These are phyloP conservation scores for Vulpes lagopus DNA, from an alignment of 2,113 vertebrate species.

Conservation along the genomic window DNA sequence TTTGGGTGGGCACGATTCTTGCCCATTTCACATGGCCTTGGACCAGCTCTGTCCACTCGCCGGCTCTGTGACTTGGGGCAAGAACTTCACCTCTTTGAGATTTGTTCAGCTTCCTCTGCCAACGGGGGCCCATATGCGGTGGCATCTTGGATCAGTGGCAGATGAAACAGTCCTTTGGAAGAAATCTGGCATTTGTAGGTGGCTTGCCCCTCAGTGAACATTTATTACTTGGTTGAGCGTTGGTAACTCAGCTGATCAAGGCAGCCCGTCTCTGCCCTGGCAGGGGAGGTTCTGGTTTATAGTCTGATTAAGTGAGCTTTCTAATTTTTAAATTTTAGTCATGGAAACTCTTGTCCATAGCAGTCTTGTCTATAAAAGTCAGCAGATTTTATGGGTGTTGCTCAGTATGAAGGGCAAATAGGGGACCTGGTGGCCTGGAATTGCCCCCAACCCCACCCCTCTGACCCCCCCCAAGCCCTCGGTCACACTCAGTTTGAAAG, in stretches of 20 bases:
- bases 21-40: background rate
- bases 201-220: background rate
- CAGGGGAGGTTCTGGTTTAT: background rate
- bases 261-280: too few species aligned
- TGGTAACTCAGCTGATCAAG: too few species aligned
- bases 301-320: background rate
- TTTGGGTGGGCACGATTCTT: background rate
- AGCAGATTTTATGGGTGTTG: background rate
- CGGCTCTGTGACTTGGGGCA: background rate
- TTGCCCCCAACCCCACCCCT: accelerated
- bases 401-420: background rate
- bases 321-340: background rate
- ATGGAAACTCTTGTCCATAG: background rate
- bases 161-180: background rate
- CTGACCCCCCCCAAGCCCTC: background rate
- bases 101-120: background rate
- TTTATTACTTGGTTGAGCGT: background rate
- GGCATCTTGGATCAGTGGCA: background rate
- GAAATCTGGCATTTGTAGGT: background rate
- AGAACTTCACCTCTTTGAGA: background rate
- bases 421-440: too few species aligned
- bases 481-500: background rate
- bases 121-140: too few species aligned
- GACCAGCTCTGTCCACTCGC: background rate
- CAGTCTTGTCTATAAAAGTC: background rate